These are phyloP conservation scores for Drosophila prolongata DNA, from an alignment of 2,888 invertebrate species.

Conservation along the genomic window DNA sequence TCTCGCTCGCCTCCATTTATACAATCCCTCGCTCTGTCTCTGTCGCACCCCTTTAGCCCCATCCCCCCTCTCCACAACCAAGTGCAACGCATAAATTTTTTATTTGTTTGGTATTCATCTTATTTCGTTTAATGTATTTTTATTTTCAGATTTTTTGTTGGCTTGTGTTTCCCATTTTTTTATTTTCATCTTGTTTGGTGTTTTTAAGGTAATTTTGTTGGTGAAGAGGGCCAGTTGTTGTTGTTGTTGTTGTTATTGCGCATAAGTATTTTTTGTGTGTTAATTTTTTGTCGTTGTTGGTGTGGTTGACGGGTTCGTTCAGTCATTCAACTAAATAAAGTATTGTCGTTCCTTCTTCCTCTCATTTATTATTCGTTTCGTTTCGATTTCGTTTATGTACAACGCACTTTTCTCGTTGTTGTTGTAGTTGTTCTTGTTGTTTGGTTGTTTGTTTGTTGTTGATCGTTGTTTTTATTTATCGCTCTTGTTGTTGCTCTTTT, in stretches of 20 bases:
- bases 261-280: slow-evolving; percentile 80
- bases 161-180: slow-evolving; percentile 38
- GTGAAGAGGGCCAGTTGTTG: slow-evolving; percentile 16
- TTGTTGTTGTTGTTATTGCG: slow-evolving; percentile 56
- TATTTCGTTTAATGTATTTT: slow-evolving; percentile 79
- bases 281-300: slow-evolving; percentile 66
- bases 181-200: slow-evolving; percentile 74
- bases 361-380: slow-evolving; percentile 70
- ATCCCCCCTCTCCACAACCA: slow-evolving; percentile 27
- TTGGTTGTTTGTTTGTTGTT: slow-evolving; percentile 41
- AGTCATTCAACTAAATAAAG: slow-evolving; percentile 80
- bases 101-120: slow-evolving; percentile 81
- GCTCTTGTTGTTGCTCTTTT: slow-evolving; percentile 45
- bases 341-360: slow-evolving; percentile 68
- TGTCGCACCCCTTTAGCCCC: slow-evolving; percentile 1
- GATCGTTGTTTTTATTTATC: slow-evolving; percentile 36
- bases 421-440: slow-evolving; percentile 16
- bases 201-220: slow-evolving; percentile 78
- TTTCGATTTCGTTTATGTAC: slow-evolving; percentile 78
- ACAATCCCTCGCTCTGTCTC: slow-evolving; percentile 31
- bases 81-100: slow-evolving; percentile 74
- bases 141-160: slow-evolving; percentile 73
- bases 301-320: slow-evolving; percentile 77
- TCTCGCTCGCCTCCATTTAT: slow-evolving; percentile 52
- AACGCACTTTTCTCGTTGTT: slow-evolving; percentile 36